Evolutionary conservation across 1,140 invertebrate species (phyloP).

Genomic region (Sarcophaga peregrina): DNA sequence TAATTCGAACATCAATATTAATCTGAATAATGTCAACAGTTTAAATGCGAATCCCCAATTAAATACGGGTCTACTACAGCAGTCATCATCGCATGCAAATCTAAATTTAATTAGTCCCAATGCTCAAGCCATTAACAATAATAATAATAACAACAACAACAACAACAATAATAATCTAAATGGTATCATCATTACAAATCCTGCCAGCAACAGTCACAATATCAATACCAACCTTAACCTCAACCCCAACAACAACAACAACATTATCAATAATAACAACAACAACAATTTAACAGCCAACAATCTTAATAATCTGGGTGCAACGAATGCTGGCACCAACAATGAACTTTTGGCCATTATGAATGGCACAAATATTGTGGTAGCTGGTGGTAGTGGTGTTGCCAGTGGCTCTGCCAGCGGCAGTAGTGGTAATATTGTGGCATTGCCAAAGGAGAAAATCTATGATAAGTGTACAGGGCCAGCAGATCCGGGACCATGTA

Average conservation of each 20-base stretch:
- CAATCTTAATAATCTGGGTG: constrained; percentile 30
- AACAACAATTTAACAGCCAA: constrained; percentile 31
- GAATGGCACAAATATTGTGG: neutral
- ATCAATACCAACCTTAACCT: constrained; percentile 40
- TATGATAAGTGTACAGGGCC: constrained; percentile 63
- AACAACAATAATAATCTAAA: constrained; percentile 23
- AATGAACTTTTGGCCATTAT: constrained; percentile 6
- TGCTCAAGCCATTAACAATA: constrained; percentile 17
- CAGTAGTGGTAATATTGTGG: constrained; percentile 45
- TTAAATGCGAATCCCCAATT: neutral
- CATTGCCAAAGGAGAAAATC: constrained; percentile 54
- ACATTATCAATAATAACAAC: constrained; percentile 34
- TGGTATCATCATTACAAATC: constrained; percentile 16
- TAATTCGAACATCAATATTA: constrained; percentile 28
- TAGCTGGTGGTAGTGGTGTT: neutral
- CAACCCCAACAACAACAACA: constrained; percentile 44
- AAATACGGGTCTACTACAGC: constrained; percentile 4
- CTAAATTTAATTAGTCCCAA: neutral
- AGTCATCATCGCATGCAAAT: constrained; percentile 24
- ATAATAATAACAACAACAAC: constrained; percentile 8
- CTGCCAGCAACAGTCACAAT: neutral
- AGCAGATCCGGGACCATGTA: constrained; percentile 73
- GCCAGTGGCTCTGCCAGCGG: constrained; percentile 42
- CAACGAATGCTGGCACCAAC: neutral
- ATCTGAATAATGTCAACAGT: constrained; percentile 43